These are phyloP conservation scores for Bungarus multicinctus DNA, from an alignment of 2,113 vertebrate genomes.

Conservation along the genomic window DNA sequence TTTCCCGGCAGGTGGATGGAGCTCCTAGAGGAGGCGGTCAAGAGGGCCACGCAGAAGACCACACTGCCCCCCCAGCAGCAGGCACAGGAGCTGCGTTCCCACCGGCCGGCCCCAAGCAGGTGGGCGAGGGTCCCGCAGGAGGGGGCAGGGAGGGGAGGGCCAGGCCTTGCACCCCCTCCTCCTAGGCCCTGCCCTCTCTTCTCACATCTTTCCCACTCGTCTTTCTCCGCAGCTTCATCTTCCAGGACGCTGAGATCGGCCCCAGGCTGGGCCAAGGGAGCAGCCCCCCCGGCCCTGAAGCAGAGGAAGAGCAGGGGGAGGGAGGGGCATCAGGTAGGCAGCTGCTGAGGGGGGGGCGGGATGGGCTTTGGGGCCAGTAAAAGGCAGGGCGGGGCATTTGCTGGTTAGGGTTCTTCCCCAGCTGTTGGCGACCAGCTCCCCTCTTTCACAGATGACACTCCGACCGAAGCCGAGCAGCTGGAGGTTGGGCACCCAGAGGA, in stretches of 20 bases:
- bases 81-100: background rate
- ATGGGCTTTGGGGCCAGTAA: background rate
- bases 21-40: slow-evolving; percentile 67
- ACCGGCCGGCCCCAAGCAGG: background rate
- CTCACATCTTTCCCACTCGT: too few species aligned
- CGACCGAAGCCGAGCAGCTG: background rate
- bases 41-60: slow-evolving; percentile 42
- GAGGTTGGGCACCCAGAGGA: slow-evolving; percentile 33
- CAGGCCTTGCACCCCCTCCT: background rate
- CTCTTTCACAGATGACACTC: slow-evolving; percentile 35
- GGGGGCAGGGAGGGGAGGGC: fast-evolving
- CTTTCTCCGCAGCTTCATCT: slow-evolving; percentile 33
- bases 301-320: slow-evolving; percentile 35
- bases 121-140: background rate
- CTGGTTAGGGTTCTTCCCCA: background rate
- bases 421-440: too few species aligned
- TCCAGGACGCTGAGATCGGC: slow-evolving; percentile 19
- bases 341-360: fast-evolving
- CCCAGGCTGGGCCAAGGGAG: background rate
- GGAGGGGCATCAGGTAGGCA: background rate
- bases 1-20: slow-evolving; percentile 71
- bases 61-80: background rate
- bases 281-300: background rate
- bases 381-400: too few species aligned
- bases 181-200: too few species aligned